Conservation (phyloP, 53 echinoderm and acorn worm genomes). For the Apostichopus leukothele region DNA sequence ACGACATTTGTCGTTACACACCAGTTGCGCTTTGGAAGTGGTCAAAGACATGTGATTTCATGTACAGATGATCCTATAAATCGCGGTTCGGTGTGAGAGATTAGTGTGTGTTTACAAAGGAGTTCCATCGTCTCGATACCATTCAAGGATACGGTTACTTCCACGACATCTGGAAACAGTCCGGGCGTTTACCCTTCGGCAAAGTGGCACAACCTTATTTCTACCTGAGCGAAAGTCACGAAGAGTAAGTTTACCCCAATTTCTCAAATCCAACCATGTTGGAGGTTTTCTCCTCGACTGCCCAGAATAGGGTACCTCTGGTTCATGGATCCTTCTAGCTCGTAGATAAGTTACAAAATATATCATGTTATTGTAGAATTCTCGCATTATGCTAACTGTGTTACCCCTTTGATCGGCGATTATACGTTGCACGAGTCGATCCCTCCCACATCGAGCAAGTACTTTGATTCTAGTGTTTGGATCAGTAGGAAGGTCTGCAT, state of each 20-base stretch:
- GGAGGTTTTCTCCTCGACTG: constrained; percentile 13
- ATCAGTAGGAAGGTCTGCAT: not conserved
- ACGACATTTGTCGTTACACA: too few species aligned
- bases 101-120: too few species aligned
- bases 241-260: constrained; percentile 50
- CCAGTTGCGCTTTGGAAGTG: too few species aligned
- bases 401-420: not conserved
- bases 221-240: constrained; percentile 59
- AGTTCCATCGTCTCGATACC: not conserved
- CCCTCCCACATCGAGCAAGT: not conserved
- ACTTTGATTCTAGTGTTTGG: not conserved
- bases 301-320: constrained; percentile 35
- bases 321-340: constrained; percentile 40
- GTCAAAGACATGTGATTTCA: too few species aligned
- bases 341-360: constrained; percentile 66
- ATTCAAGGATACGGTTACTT: constrained; percentile 9
- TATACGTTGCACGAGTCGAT: not conserved
- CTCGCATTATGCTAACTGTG: not conserved
- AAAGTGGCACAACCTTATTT: constrained; percentile 65
- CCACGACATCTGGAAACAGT: constrained; percentile 8
- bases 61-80: too few species aligned
- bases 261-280: constrained; percentile 51
- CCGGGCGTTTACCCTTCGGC: not conserved
- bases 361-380: constrained; percentile 61
- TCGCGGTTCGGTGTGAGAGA: too few species aligned